A percentile compares a stretch with the other conserved stretches of the same genome.
Evolutionary conservation across 2,888 invertebrate genomes (phyloP).

Genomic region (Amphiduros pacificus): DNA sequence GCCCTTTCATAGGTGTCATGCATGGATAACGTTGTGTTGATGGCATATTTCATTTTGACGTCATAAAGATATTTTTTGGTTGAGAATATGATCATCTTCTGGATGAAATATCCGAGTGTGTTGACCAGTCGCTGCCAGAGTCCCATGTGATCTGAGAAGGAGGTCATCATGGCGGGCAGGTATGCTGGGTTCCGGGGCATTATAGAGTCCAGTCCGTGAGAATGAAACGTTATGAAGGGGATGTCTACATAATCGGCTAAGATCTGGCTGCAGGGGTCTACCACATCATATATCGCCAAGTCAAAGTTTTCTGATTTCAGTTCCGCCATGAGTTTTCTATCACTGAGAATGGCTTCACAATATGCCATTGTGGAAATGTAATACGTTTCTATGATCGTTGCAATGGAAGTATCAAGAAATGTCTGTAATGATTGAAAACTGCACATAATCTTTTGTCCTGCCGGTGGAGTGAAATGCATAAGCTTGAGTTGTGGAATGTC

Average conservation of each 20-base stretch:
- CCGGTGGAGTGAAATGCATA: conserved; percentile 6
- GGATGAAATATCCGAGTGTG: conserved; percentile 19
- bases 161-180: conserved; percentile 20
- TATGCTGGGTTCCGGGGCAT: conserved; percentile 22
- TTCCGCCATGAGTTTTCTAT: conserved; percentile 5
- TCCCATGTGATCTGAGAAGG: conserved; percentile 22
- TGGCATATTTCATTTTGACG: conserved; percentile 7
- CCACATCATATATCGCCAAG: conserved; percentile 22
- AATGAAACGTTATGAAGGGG: conserved; percentile 23
- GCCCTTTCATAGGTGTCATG: conserved; percentile 15
- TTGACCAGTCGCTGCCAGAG: conserved; percentile 19
- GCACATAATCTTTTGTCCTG: conserved; percentile 10
- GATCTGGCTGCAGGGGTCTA: conserved; percentile 23
- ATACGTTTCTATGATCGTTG: conserved; percentile 10
- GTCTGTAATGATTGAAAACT: conserved; percentile 10
- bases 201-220: conserved; percentile 15
- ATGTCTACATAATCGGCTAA: conserved; percentile 23
- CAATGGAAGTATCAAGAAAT: conserved; percentile 10
- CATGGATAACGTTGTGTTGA: conserved; percentile 14
- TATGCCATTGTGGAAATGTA: conserved; percentile 12
- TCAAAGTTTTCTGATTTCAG: conserved; percentile 11
- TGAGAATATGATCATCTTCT: conserved; percentile 13
- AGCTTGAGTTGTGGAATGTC: conserved; percentile 9
- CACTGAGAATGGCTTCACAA: conserved; percentile 16
- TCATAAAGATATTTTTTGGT: conserved; percentile 16